Evolutionary conservation across 2,113 vertebrate species (phyloP).

Genomic region (Rhynchopsitta pachyrhyncha): DNA sequence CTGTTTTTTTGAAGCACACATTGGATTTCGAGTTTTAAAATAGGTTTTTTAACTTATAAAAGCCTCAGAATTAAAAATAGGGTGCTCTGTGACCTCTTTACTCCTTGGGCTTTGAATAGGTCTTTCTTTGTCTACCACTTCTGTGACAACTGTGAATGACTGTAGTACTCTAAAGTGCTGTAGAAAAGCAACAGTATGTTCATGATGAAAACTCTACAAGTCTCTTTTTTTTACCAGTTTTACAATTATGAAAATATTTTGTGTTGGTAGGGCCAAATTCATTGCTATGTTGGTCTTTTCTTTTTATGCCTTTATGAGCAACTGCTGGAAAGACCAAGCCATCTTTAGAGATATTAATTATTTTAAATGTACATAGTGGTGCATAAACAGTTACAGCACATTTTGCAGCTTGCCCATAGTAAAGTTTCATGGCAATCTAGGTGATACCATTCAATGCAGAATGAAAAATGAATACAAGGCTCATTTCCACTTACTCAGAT

Average conservation of each 20-base stretch:
- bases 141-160: background rate
- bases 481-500: background rate
- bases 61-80: background rate
- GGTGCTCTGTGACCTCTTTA: background rate
- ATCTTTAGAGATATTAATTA: background rate
- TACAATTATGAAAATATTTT: background rate
- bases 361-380: background rate
- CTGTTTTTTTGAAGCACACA: background rate
- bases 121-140: background rate
- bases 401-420: background rate
- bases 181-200: background rate
- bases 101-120: background rate
- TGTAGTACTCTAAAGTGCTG: background rate
- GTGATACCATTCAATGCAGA: background rate
- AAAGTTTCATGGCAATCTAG: background rate
- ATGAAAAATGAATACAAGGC: background rate
- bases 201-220: background rate
- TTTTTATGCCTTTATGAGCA: background rate
- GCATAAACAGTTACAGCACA: background rate
- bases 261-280: background rate
- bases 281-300: background rate
- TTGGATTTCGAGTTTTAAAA: background rate
- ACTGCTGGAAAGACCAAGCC: background rate
- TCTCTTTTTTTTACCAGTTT: background rate
- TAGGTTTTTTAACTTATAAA: background rate